Conservation (phyloP, 2,113 vertebrate species). For the Crocuta crocuta region DNA sequence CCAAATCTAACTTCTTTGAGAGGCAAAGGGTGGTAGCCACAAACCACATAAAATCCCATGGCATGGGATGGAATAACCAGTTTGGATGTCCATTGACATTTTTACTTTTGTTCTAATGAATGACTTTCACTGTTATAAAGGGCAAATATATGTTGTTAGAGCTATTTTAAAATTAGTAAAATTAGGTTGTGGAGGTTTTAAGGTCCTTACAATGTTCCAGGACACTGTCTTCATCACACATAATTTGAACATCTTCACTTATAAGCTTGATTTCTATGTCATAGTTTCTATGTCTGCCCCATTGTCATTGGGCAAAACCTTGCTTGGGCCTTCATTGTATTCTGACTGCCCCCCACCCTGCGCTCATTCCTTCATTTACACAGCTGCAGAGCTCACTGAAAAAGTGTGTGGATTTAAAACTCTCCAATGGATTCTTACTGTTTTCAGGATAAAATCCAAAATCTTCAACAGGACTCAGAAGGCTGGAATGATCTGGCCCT, state of each 20-base stretch:
- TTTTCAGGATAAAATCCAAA: conserved; percentile 1
- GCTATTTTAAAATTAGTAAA: conserved; percentile 31
- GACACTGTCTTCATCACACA: not conserved
- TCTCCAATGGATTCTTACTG: not conserved
- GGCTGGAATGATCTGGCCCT: not conserved
- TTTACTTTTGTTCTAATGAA: conserved; percentile 11
- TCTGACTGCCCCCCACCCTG: not conserved
- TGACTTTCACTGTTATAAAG: not conserved
- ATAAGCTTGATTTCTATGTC: not conserved
- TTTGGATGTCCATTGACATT: not conserved
- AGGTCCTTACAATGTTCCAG: not conserved
- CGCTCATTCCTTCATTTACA: not conserved
- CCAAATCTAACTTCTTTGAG: not conserved
- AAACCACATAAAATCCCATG: not conserved
- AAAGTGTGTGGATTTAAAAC: not conserved
- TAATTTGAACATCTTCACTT: not conserved
- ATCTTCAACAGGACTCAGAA: not conserved
- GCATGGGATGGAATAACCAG: not conserved
- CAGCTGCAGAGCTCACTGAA: not conserved
- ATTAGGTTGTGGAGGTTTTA: not conserved
- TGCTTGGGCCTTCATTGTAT: not conserved
- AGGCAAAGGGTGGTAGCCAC: not conserved
- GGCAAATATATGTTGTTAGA: not conserved
- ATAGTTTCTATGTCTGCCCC: not conserved
- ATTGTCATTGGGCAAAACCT: not conserved